These are phyloP conservation scores for Sebastes itinus DNA, from an alignment of 2,797 vertebrate species.

Conservation along the genomic window DNA sequence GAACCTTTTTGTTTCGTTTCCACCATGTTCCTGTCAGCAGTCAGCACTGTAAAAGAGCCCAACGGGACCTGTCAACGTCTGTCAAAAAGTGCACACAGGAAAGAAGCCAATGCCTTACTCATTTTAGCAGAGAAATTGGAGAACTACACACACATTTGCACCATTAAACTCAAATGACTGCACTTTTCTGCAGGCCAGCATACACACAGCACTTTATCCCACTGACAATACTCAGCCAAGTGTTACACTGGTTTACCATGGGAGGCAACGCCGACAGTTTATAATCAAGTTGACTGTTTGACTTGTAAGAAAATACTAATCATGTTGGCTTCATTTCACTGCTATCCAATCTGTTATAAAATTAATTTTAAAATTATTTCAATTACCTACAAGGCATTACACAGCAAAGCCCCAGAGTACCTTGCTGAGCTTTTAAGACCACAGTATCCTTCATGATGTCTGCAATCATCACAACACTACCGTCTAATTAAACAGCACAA, in stretches of 20 bases:
- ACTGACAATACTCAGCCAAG: neutral
- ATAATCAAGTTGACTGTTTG: neutral
- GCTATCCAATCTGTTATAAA: slow-evolving; percentile 2
- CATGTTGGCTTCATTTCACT: slow-evolving; percentile 3
- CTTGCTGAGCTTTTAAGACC: neutral
- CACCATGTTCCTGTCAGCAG: slow-evolving; percentile 66
- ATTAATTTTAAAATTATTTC: slow-evolving; percentile 1
- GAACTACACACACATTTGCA: slow-evolving; percentile 41
- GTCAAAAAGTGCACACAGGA: slow-evolving; percentile 48
- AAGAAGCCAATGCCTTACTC: slow-evolving; percentile 36
- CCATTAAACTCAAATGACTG: slow-evolving; percentile 38
- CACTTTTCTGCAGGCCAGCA: slow-evolving; percentile 14
- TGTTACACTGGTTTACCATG: neutral
- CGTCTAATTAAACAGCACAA: neutral
- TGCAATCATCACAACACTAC: neutral
- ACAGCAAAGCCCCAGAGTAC: neutral
- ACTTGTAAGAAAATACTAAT: slow-evolving; percentile 5
- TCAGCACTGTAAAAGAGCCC: slow-evolving; percentile 57
- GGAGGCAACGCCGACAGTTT: neutral
- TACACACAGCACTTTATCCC: neutral
- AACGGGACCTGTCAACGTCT: slow-evolving; percentile 58
- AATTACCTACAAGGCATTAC: neutral
- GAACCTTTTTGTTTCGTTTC: slow-evolving; percentile 54
- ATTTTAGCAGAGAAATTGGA: slow-evolving; percentile 44
- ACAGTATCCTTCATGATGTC: neutral